Conservation (phyloP, 2,797 vertebrate genomes). For the Luscinia luscinia region DNA sequence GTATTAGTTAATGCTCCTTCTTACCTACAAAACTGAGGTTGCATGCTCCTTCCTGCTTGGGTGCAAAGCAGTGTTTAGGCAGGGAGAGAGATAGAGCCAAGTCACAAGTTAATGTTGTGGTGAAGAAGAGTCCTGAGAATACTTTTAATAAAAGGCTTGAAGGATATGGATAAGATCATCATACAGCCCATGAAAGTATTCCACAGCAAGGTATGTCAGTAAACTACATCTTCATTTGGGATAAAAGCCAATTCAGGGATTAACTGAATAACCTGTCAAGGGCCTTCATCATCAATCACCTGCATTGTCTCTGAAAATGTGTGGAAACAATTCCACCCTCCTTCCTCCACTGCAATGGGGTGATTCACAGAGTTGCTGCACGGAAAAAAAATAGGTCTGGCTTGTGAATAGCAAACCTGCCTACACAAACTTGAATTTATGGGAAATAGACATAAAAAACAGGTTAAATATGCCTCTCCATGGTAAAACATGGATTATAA, state of each 20-base stretch:
- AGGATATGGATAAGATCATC: not conserved
- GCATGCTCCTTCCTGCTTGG: not conserved
- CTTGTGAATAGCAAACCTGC: not conserved
- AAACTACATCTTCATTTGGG: conserved; percentile 1
- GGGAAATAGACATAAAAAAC: not conserved
- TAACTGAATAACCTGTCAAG: not conserved
- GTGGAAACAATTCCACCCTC: conserved; percentile 31
- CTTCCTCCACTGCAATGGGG: not conserved
- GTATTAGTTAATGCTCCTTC: not conserved
- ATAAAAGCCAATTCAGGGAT: conserved; percentile 6
- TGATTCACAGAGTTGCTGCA: not conserved
- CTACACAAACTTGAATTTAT: not conserved
- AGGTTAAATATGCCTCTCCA: not conserved
- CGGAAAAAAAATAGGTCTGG: not conserved
- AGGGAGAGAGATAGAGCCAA: not conserved
- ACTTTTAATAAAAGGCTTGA: conserved; percentile 4
- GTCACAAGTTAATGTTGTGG: not conserved
- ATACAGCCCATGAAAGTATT: not conserved
- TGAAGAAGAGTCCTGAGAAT: not conserved
- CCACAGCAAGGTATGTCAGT: not conserved
- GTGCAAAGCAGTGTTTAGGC: not conserved
- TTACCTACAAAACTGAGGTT: not conserved
- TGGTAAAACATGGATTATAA: not conserved
- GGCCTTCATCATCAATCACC: not conserved
- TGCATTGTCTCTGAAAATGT: not conserved